Evolutionary conservation across 2,888 invertebrate species (phyloP), one percentile per base, ranked within the genome.

Genomic region (Sarcophaga variegata): DNA sequence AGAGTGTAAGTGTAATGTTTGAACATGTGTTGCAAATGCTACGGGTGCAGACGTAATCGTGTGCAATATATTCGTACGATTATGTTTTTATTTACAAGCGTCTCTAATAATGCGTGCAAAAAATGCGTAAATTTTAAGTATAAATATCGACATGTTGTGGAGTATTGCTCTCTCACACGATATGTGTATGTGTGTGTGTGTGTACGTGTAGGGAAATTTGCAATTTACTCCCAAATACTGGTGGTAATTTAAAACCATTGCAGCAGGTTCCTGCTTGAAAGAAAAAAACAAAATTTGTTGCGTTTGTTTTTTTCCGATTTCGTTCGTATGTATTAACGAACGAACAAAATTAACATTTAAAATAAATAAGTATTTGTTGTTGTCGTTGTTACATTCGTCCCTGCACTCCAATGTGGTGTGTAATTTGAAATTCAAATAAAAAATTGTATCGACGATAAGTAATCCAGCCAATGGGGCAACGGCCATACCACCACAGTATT

Each of bases 91-190:
- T 79, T 66, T 82, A 71, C 75, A 79, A 82, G 75, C 69, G 84
- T 71, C 22, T 67, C 59, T 59, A n/a, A 60, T 79, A 78, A 87
- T 87, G 87, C 87, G 87, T 87, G 87, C 49, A 81, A 79, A 84
- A 87, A 87, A 84, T 87, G 87, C 87, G 87, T 87, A 87, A 87
- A 87, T 87, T 72, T 87, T 69, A 54, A 69, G 67, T 63, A 87
- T 71, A 83, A 81, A 78, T 67, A 70, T 70, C 72, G 69, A 59
- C 63, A 64, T 83, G 47, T 80, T 60, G 62, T 37, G 37, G 8
- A 37, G 8, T 37, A 37, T 37, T 37, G 37, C 37, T 37, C 37
- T 37, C 37, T 1, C 8, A 2, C 37, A 8, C 0, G 1, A 6
- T 1, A 2, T 37, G 37, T 8, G 2, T 37, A 14, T 49, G 20